Percentiles rank a stretch among this genome's conserved stretches.
Evolutionary conservation across 2,113 vertebrate species (phyloP).

Genomic region (Hipposideros armiger): DNA sequence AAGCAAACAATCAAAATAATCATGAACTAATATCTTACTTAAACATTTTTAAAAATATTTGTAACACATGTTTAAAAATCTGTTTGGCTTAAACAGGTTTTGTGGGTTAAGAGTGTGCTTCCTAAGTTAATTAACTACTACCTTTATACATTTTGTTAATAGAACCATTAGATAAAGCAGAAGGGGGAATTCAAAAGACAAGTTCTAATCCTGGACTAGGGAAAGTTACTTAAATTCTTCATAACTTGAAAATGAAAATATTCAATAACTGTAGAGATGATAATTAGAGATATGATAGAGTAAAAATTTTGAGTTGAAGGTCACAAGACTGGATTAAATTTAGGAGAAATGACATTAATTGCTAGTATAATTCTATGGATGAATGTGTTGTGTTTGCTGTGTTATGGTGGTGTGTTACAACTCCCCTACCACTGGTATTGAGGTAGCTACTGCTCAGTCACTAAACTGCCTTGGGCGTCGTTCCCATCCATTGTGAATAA

Average conservation of each 20-base stretch:
- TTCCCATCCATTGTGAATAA: not conserved
- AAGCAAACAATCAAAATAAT: conserved; percentile 25
- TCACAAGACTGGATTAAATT: not conserved
- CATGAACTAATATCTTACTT: not conserved
- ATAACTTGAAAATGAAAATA: conserved; percentile 32
- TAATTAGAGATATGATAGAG: not conserved
- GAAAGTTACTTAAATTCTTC: conserved; percentile 41
- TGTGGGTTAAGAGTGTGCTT: not conserved
- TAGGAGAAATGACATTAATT: not conserved
- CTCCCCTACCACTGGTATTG: not conserved
- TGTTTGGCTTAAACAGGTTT: not conserved
- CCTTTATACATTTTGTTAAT: not conserved
- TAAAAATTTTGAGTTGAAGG: not conserved
- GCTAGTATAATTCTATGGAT: not conserved
- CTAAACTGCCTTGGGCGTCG: not conserved
- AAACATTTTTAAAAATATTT: not conserved
- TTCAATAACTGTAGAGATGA: not conserved
- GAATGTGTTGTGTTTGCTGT: too few relatives aligned
- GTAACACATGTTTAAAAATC: not conserved
- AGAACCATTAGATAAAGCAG: not conserved
- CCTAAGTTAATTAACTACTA: not conserved
- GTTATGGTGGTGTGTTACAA: not conserved
- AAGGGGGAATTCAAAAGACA: not conserved
- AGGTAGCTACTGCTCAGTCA: not conserved
- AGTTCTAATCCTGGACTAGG: not conserved